A percentile compares a stretch with the other conserved stretches of the same genome.
Evolutionary conservation across 2,888 invertebrate species (phyloP).

Genomic region (Nomada lathburiana): DNA sequence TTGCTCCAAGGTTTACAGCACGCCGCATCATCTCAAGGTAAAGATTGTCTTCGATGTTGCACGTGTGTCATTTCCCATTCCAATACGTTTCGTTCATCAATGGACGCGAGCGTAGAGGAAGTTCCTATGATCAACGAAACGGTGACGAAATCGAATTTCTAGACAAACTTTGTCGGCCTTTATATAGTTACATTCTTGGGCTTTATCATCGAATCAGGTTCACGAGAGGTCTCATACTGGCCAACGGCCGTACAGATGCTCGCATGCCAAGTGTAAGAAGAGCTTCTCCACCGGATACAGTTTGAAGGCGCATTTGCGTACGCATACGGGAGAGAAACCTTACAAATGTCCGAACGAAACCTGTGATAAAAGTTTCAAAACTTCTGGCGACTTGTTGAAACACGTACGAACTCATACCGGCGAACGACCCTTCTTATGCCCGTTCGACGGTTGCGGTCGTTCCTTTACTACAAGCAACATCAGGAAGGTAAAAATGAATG

Average conservation of each 20-base stretch:
- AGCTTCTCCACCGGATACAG: slow-evolving; percentile 86
- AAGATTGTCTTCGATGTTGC: slow-evolving; percentile 1
- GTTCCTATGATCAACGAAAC: too few relatives aligned
- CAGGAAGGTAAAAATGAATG: slow-evolving; percentile 85
- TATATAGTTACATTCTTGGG: not conserved
- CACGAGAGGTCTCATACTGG: slow-evolving; percentile 86
- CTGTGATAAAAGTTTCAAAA: slow-evolving; percentile 87
- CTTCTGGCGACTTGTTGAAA: slow-evolving; percentile 87
- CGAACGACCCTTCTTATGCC: slow-evolving; percentile 81
- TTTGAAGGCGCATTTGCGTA: slow-evolving; percentile 86
- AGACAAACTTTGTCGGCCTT: too few relatives aligned
- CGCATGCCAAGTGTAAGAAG: slow-evolving; percentile 85
- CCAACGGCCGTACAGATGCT: slow-evolving; percentile 85
- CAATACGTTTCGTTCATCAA: not conserved
- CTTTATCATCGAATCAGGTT: slow-evolving; percentile 81
- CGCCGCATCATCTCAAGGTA: slow-evolving; percentile 85
- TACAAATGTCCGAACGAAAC: slow-evolving; percentile 86
- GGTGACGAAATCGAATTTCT: too few relatives aligned
- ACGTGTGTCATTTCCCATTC: too few relatives aligned
- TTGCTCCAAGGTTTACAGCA: slow-evolving; percentile 85
- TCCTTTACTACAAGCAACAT: slow-evolving; percentile 90
- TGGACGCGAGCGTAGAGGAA: not conserved
- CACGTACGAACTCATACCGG: slow-evolving; percentile 87
- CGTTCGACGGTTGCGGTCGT: slow-evolving; percentile 86
- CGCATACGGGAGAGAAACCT: slow-evolving; percentile 87